Evolutionary conservation across 2,797 vertebrate genomes (phyloP).

Genomic region (Eutrigla gurnardus): DNA sequence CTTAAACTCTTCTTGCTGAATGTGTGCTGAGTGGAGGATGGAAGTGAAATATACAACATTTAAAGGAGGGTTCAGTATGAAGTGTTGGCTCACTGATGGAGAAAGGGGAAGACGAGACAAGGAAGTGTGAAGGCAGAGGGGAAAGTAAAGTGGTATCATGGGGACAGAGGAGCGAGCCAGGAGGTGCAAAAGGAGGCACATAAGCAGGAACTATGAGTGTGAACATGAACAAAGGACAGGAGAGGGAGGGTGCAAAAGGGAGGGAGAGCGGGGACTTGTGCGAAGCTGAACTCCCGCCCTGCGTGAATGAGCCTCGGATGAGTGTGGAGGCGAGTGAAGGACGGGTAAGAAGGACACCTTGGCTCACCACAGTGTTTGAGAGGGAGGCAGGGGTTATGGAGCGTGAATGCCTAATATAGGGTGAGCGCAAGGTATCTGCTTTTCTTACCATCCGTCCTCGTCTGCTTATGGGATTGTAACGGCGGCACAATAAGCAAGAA

Average conservation of each 20-base stretch:
- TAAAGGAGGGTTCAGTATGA: slow-evolving; percentile 41
- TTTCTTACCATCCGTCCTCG: not conserved
- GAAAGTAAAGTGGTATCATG: slow-evolving; percentile 4
- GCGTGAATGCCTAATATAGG: slow-evolving; percentile 11
- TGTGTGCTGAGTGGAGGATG: not conserved
- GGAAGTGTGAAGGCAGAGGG: slow-evolving; percentile 14
- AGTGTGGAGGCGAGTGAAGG: slow-evolving; percentile 31
- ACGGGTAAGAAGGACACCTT: slow-evolving; percentile 11
- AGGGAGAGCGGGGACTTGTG: slow-evolving; percentile 26
- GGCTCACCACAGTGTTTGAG: not conserved
- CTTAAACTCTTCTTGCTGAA: slow-evolving; percentile 36
- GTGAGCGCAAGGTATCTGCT: too few relatives aligned
- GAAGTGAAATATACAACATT: slow-evolving; percentile 23
- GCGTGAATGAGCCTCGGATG: slow-evolving; percentile 26
- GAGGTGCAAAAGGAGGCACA: slow-evolving; percentile 39
- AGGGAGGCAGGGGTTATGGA: not conserved
- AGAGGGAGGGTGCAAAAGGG: not conserved
- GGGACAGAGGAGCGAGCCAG: slow-evolving; percentile 17
- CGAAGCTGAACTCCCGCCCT: slow-evolving; percentile 30
- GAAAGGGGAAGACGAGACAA: slow-evolving; percentile 19
- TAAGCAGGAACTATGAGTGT: slow-evolving; percentile 42
- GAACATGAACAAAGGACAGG: slow-evolving; percentile 37
- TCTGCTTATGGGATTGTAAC: not conserved
- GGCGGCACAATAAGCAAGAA: not conserved
- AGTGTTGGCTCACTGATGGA: slow-evolving; percentile 29